Base-by-base conservation (phyloP, 2,113 vertebrate species). In the Erinaceus europaeus region DNA sequence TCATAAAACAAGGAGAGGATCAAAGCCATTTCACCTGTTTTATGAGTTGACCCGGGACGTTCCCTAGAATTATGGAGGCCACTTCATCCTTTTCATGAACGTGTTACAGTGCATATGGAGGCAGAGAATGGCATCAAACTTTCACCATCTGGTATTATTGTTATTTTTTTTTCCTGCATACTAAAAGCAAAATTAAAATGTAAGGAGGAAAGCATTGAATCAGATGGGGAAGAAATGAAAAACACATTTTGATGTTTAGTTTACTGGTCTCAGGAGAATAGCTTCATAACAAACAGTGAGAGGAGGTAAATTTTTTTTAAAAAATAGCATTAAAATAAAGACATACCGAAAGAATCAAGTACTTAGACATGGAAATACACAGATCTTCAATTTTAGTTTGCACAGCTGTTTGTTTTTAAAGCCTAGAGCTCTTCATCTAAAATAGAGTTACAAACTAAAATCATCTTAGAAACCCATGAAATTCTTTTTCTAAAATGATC, bases 381-480 rank as follows among this genome's bases (percentile, higher is more conserved):
- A 88, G 72, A 85, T 86, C 44, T 83, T 95, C 75, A 91, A 42
- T 46, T 94, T 92, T 83, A 90, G 85, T 96, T 96, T 96, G 48
- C 72, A 93, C 92, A 96, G 93, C 93, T 96, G 95, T 92, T 94
- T 94, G 34, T 82, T 95, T 93, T 96, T 94, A 93, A 95, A 94
- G 73, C 87, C 76, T 91, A 94, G 91, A 80, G 83, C 93, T 94
- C 67, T 74, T 93, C 36, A 62, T 69, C 42, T 80, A 76, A 72
- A 96, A 84, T 94, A 91, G 81, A 97, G 50, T 86, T 92, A 94
- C 92, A 80, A 94, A 57, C 72, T 84, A 65, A 94, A 93, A 95
- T 91, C 64, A 80, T 27, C 38, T 77, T 61, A 81, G 94, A 94
- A 91, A 88, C 53, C 62, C 80, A 95, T 50, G 75, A 85, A 91